Evolutionary conservation across 2,797 vertebrate species (phyloP), one percentile per base, ranked within the genome.

Genomic region (Lepus oiostolus): DNA sequence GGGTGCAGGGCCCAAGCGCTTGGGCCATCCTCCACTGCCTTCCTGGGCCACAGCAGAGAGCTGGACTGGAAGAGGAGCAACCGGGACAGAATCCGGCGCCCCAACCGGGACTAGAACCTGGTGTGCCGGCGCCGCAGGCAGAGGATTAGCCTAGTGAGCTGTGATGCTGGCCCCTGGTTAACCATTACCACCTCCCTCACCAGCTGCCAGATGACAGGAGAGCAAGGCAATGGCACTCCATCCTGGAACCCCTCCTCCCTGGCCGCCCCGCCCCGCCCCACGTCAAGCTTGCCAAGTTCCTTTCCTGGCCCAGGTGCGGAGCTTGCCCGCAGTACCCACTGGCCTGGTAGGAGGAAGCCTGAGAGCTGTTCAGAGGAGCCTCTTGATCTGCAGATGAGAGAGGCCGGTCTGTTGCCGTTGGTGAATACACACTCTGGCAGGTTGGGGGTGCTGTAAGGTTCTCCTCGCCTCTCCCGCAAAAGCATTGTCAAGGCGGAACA

Each of bases 191-290:
- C 75, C 86, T 9, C 75, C 75, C 86, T 7, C 76, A n/a, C 95
- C 97, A 96, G 42, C 77, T 91, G 96, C 93, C 96, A 79, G 63
- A 30, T 50, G 90, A 90, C 96, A 93, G 70, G 83, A 88, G 47
- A 81, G n/a, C 85, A 52, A 76, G 62, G 91, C 52, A 21, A 3
- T 76, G 35, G 71, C 85, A 90, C 26, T 67, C 28, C 24, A 10
- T 82, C 2, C 87, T 95, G 84, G 96, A 95, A 92, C 84, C 65
- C 93, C 89, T 88, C 32, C 70, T 8, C 10, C 77, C 70, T 42
- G 52, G 52, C 12, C 6, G 28, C 30, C 87, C 42, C 7, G 3
- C 67, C 32, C 47, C 0, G 6, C n/a, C 13, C 0, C 52, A 74
- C 1, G 0, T n/a, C 67, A 54, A 96, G 90, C 79, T 9, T 0